Conservation (phyloP, 2,113 vertebrate species). For the Chauna torquata region DNA sequence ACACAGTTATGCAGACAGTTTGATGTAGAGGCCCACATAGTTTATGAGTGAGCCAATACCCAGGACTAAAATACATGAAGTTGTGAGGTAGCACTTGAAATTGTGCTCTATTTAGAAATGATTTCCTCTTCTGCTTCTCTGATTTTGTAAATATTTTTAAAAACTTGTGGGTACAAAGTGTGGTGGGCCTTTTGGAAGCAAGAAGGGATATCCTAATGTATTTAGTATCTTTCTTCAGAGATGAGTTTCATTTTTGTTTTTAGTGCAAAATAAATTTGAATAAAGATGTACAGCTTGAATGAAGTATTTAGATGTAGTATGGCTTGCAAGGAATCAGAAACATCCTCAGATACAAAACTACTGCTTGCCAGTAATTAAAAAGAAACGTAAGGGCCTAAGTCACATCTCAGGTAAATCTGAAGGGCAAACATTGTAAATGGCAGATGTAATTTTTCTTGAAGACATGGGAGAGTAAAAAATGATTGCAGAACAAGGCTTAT, state of each 20-base stretch:
- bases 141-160: background rate
- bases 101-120: background rate
- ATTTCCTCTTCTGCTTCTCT: background rate
- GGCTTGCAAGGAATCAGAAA: background rate
- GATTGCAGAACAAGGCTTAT: background rate
- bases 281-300: background rate
- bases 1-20: background rate
- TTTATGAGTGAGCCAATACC: background rate
- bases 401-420: background rate
- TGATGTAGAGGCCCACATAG: background rate
- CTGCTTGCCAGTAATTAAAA: background rate
- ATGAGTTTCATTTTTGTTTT: background rate
- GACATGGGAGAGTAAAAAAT: background rate
- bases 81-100: background rate
- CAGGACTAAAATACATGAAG: background rate
- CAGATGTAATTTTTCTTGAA: background rate
- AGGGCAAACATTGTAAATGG: background rate
- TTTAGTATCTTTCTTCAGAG: background rate
- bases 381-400: background rate
- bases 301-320: background rate
- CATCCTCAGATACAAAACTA: background rate
- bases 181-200: background rate
- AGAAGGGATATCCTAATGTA: background rate
- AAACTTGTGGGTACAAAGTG: background rate
- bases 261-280: background rate